Evolutionary conservation across 2,888 invertebrate genomes (phyloP), one percentile per base, ranked within the genome.

Genomic region (Drosophila suboccidentalis): DNA sequence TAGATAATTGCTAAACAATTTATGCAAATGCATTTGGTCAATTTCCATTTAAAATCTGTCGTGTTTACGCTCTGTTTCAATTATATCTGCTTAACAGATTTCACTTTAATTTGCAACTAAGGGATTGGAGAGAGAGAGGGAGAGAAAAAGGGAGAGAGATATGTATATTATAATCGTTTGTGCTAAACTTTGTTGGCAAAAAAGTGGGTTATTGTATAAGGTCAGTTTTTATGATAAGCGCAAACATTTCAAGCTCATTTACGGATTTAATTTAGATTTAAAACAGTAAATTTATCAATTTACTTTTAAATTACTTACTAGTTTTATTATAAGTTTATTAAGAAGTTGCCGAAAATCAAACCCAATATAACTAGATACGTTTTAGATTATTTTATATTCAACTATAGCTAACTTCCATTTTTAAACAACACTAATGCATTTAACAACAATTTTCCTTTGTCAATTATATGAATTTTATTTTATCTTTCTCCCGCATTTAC

Each of bases 41-140:
- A 51, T 17, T 36, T 32, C 6, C 15, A 59, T 49, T 61, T 49
- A 32, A 44, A 51, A 34, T 58, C 34, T n/a, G 47, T 32, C 38
- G 39, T 46, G 60, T 78, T 75, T 62, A 80, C 68, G 78, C 80
- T 75, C 80, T 77, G 46, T 49, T 79, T 77, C 71, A 55, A 59
- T 36, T 44, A 38, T 58, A 29, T 58, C 15, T 17, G 17, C 29
- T 17, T 17, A 47, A 41, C 50, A 26, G 76, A 67, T 65, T 78
- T 80, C 72, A 71, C 65, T 66, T 78, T 54, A 61, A 61, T 58
- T 61, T 53, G 17, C 34, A 22, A 55, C 22, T 17, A 39, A 54
- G 47, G 29, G 15, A 46, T 15, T n/a, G 38, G 13, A 13, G 17
- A 17, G 17, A 17, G 19, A 26, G 11, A 49, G 32, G 15, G 13